Percentiles rank a stretch among this genome's conserved stretches.
phyloP scores from a whole-genome alignment of 30 jellyfish, hydroid and myxozoan species.

The Haliclystus octoradiatus region DNA sequence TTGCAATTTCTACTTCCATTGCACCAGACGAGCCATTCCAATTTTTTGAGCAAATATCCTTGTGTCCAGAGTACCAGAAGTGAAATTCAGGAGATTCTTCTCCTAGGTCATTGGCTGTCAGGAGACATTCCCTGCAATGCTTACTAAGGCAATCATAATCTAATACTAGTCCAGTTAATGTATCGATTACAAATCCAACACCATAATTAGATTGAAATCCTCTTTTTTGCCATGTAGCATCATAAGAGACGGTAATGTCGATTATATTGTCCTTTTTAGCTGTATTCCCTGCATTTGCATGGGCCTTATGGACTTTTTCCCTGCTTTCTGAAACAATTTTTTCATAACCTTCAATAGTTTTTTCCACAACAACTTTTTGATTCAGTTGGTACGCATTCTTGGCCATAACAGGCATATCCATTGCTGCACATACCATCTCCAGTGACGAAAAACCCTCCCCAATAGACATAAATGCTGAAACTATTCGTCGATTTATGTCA shows the following conservation, averaged over 20 bases:
- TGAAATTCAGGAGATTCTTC: not conserved
- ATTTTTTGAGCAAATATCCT: constrained; percentile 1
- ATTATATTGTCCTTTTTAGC: no score
- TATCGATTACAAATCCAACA: constrained; percentile 23
- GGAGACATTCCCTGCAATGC: constrained; percentile 16
- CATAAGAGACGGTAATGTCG: constrained; percentile 29
- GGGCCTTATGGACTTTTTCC: no score
- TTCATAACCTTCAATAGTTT: no score
- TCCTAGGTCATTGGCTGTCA: constrained; percentile 2
- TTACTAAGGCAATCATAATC: constrained; percentile 23
- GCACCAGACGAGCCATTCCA: constrained; percentile 17
- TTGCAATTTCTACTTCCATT: constrained; percentile 41
- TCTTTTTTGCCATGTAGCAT: constrained; percentile 42
- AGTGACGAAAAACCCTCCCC: no score
- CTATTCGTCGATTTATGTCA: no score
- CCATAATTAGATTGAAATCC: constrained; percentile 43
- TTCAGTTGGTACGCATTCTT: no score
- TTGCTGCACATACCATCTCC: no score
- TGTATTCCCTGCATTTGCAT: no score
- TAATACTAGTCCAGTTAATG: constrained; percentile 34
- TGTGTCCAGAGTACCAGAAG: constrained; percentile 18
- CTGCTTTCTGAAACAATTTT: no score
- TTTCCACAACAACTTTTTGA: no score
- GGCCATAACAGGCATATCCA: no score
- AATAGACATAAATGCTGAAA: no score